phyloP scores from a whole-genome alignment of 2,888 invertebrate genomes.

The Nebria brevicollis region DNA sequence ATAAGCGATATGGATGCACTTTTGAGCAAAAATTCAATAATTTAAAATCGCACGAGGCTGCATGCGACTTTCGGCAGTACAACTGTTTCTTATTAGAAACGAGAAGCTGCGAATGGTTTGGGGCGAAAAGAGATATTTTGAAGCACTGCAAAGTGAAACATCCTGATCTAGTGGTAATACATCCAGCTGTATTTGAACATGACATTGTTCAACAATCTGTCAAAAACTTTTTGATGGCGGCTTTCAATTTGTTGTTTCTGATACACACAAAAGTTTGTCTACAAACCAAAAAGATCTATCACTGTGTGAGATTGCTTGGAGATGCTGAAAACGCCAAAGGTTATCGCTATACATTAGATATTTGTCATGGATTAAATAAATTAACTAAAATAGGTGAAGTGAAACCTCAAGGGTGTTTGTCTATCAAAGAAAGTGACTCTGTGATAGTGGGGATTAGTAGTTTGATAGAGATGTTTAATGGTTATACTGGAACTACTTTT shows the following conservation, averaged over 20 bases:
- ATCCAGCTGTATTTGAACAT: neutral
- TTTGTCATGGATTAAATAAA: neutral
- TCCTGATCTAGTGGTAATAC: neutral
- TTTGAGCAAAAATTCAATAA: neutral
- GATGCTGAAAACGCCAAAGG: neutral
- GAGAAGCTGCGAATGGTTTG: neutral
- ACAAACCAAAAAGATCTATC: too few species aligned
- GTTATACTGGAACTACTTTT: neutral
- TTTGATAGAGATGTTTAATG: neutral
- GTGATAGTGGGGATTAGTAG: neutral
- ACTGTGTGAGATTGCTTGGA: neutral
- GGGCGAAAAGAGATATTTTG: neutral
- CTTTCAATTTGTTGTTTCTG: neutral
- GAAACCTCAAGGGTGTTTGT: neutral
- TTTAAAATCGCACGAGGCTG: neutral
- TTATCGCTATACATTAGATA: constrained; percentile 1
- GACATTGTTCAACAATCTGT: neutral
- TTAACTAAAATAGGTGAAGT: neutral
- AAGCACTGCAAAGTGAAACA: neutral
- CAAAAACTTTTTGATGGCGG: neutral
- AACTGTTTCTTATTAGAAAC: neutral
- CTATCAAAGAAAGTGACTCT: neutral
- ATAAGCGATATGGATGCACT: neutral
- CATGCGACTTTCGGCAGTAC: neutral
- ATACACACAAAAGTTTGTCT: constrained; percentile 17